Percentiles rank a stretch among this genome's conserved stretches.
Evolutionary conservation across 2,113 vertebrate genomes (phyloP).

Genomic region (Anolis carolinensis): DNA sequence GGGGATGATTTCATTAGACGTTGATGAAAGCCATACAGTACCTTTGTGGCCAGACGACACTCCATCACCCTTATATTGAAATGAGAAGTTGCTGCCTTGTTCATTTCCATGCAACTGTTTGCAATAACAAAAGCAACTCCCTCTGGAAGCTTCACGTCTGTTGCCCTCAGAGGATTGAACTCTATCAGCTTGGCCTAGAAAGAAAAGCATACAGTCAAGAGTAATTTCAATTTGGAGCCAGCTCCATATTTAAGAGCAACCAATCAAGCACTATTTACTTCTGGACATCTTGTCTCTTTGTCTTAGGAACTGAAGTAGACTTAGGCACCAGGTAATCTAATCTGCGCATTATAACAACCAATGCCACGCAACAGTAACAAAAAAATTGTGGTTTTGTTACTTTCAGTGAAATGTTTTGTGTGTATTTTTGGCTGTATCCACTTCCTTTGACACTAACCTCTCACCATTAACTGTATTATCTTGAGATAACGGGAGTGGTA

Average conservation of each 20-base stretch:
- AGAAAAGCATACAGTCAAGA: constrained; percentile 62
- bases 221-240: constrained; percentile 57
- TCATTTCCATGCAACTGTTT: constrained; percentile 95
- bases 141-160: constrained; percentile 88
- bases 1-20: constrained; percentile 60
- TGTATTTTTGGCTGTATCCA: too few relatives aligned
- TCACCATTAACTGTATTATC: too few relatives aligned
- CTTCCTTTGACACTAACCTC: too few relatives aligned
- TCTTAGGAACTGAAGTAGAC: background rate
- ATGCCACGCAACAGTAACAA: too few relatives aligned
- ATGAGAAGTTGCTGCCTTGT: constrained; percentile 95
- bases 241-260: constrained; percentile 56
- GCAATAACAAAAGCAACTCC: constrained; percentile 94
- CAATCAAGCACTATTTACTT: constrained; percentile 60
- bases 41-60: constrained; percentile 93
- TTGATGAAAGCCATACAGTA: constrained; percentile 74
- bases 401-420: too few relatives aligned
- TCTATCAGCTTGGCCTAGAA: constrained; percentile 95
- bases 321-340: too few relatives aligned
- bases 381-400: too few relatives aligned
- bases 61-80: constrained; percentile 95
- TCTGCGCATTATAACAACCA: too few relatives aligned
- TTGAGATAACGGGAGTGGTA: constrained; percentile 23
- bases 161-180: constrained; percentile 91
- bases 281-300: constrained; percentile 20